Evolutionary conservation across 2,797 vertebrate species (phyloP).

Genomic region (Takifugu ocellatus): DNA sequence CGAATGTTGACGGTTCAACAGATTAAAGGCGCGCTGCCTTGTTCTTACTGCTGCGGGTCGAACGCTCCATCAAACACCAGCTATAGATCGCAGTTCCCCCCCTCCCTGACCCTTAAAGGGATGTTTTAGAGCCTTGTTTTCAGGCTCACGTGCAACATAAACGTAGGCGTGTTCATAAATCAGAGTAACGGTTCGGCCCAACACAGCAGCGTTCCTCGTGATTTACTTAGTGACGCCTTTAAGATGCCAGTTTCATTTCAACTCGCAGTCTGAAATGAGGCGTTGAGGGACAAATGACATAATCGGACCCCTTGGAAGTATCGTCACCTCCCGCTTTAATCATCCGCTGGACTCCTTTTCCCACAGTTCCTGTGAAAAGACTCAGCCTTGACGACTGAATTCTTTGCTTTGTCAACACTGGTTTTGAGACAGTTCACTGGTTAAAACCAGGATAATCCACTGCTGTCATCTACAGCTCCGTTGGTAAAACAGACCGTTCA

Average conservation of each 20-base stretch:
- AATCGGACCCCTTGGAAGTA: slow-evolving; percentile 5
- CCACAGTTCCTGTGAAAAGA: slow-evolving; percentile 30
- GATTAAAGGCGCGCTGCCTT: slow-evolving; percentile 45
- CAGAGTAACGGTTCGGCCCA: not conserved
- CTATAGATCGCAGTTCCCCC: slow-evolving; percentile 10
- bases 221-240: not conserved
- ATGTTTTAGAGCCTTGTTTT: slow-evolving; percentile 17
- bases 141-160: slow-evolving; percentile 7
- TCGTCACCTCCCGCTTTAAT: slow-evolving; percentile 6
- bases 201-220: not conserved
- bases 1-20: slow-evolving; percentile 68
- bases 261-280: not conserved
- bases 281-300: slow-evolving; percentile 6
- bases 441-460: slow-evolving; percentile 29
- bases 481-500: not conserved
- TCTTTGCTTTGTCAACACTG: slow-evolving; percentile 47
- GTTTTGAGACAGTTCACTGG: slow-evolving; percentile 23
- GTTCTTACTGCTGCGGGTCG: slow-evolving; percentile 25
- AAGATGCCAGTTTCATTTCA: not conserved
- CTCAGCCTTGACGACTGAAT: slow-evolving; percentile 4
- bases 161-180: not conserved
- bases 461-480: slow-evolving; percentile 8
- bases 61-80: slow-evolving; percentile 26
- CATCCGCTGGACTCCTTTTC: slow-evolving; percentile 21
- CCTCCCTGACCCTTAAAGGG: not conserved